Conservation (phyloP, 92 coral and sea anemone genomes). For the Virgularia gustaviana region DNA sequence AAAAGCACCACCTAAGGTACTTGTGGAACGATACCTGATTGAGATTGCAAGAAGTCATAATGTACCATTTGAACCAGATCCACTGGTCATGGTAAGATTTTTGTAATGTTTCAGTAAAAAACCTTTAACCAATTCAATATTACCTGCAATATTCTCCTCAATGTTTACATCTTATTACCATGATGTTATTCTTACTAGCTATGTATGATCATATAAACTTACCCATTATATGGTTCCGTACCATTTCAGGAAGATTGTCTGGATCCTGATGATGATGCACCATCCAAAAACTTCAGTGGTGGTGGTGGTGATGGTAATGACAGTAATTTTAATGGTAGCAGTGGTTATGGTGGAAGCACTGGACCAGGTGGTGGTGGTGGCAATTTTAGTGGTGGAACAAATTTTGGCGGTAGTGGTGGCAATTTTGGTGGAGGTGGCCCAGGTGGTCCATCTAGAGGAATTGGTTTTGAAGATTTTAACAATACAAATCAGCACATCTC, state of each 20-base stretch:
- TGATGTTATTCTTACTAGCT: too few relatives aligned
- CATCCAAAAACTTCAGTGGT: constrained; percentile 8
- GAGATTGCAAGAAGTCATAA: constrained; percentile 89
- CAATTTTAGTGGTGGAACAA: not conserved
- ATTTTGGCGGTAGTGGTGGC: constrained; percentile 67
- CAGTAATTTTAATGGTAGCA: constrained; percentile 21
- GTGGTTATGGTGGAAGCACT: constrained; percentile 21
- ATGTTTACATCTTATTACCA: too few relatives aligned
- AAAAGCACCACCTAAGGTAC: constrained; percentile 77
- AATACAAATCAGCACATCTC: constrained; percentile 37
- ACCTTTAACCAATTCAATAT: too few relatives aligned
- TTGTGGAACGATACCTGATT: constrained; percentile 85
- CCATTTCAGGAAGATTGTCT: constrained; percentile 48
- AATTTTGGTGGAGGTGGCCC: constrained; percentile 52
- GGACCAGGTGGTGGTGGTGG: constrained; percentile 56
- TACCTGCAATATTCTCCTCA: too few relatives aligned
- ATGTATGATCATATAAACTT: not conserved
- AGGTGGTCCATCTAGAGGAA: constrained; percentile 58
- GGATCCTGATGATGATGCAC: constrained; percentile 50
- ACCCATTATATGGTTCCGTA: not conserved
- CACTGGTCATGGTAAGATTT: constrained; percentile 54
- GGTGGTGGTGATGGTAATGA: not conserved
- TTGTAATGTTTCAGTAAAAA: not conserved
- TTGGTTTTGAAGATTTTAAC: constrained; percentile 55
- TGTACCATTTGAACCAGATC: constrained; percentile 90